Base-by-base conservation (phyloP, 2,888 invertebrate species). In the Bugula neritina region DNA sequence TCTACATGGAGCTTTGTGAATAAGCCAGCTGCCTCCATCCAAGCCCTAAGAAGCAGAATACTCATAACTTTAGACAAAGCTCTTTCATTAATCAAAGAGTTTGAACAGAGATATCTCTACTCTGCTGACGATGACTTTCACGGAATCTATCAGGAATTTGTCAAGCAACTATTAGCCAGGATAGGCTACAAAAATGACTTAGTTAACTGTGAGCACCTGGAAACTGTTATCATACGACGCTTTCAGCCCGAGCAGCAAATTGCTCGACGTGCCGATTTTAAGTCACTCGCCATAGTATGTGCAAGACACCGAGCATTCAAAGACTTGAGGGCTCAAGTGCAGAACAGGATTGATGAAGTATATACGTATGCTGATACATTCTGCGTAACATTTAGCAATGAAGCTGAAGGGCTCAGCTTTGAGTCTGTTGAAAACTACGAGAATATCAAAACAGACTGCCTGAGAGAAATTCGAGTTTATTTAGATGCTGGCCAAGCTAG, bases 111-210 rank as follows among this genome's bases (percentile, higher is more conserved):
- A 31, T 63, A 63, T 31, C 63, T 63, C 31, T 31, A 63, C 63
- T 31, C 10, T 31, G 63, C 63, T 29, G 63, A 63, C n/a, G 63
- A 63, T 34, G 63, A 63, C 63, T 63, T 63, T n/a, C 63, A 63
- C 31, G 63, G 63, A 17, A 63, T 63, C 2, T 63, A 63, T 63
- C 63, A 63, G 31, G 63, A 63, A 31, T 63, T 63, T 63, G 63
- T 63, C 31, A 63, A 63, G 31, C 63, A 63, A n/a, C 63, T 63
- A 13, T n/a, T 63, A 10, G 63, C 63, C 2, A 27, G 63, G 31
- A 63, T 63, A 2, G 63, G 63, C 13, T 63, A 63, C 31, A 63
- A 63, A n/a, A 63, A 63, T 31, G 63, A 63, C n/a, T 31, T 63
- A 2, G 31, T 63, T 5, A 63, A 63, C 31, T 63, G 63, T 34